Conservation (phyloP, 2,888 invertebrate genomes). For the Ernsta delagoae region DNA sequence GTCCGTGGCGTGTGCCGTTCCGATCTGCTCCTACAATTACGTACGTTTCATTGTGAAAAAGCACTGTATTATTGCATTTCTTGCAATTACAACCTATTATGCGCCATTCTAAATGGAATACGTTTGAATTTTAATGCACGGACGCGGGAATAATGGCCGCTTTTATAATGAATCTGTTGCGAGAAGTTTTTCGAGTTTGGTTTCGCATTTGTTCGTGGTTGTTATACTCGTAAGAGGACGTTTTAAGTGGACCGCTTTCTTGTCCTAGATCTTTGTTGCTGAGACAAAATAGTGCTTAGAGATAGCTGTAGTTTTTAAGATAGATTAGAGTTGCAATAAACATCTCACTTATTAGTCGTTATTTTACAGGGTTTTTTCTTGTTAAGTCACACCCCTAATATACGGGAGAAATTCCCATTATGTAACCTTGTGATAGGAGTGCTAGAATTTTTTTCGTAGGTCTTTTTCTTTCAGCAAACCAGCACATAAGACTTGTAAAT, state of each 20-base stretch:
- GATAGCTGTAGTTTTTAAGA: too few species aligned
- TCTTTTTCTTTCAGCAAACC: too few species aligned
- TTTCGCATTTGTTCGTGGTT: not conserved
- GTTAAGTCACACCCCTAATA: too few species aligned
- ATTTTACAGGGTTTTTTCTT: too few species aligned
- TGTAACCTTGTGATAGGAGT: too few species aligned
- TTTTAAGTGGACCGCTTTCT: not conserved
- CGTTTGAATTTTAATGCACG: slow-evolving; percentile 21
- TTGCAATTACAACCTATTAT: slow-evolving; percentile 27
- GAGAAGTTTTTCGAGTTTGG: not conserved
- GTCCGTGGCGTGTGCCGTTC: slow-evolving; percentile 11
- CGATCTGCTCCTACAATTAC: slow-evolving; percentile 16
- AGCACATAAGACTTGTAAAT: too few species aligned
- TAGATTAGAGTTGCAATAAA: too few species aligned
- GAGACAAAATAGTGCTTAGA: not conserved
- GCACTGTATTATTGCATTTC: slow-evolving; percentile 29
- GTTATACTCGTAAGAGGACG: not conserved
- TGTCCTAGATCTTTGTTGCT: not conserved
- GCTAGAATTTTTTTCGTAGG: too few species aligned
- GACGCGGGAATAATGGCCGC: slow-evolving; percentile 8
- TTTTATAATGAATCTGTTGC: slow-evolving; percentile 10
- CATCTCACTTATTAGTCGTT: too few species aligned
- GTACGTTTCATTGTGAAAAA: slow-evolving; percentile 29
- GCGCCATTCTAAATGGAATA: slow-evolving; percentile 20
- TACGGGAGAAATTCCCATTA: too few species aligned